Evolutionary conservation across 2,797 vertebrate species (phyloP).

Genomic region (Sebastes vulpes): DNA sequence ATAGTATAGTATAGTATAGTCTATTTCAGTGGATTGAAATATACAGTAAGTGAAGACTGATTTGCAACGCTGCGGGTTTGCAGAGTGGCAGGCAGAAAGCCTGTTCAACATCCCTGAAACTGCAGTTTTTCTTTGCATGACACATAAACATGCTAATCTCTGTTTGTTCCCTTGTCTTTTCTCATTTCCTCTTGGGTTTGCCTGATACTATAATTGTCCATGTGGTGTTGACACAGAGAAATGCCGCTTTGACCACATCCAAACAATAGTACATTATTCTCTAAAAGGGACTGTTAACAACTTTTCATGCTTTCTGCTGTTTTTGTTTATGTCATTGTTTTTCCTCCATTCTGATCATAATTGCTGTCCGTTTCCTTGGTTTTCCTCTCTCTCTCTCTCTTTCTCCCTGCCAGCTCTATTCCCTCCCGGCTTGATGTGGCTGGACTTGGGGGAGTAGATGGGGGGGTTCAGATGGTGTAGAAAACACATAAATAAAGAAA

Average conservation of each 20-base stretch:
- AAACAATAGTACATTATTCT: constrained; percentile 58
- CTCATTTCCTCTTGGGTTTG: constrained; percentile 71
- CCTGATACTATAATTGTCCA: constrained; percentile 57
- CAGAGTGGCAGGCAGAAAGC: not conserved
- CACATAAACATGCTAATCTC: constrained; percentile 72
- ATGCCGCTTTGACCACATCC: constrained; percentile 55
- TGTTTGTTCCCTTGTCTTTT: constrained; percentile 74
- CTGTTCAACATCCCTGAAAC: not conserved
- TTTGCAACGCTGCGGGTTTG: not conserved
- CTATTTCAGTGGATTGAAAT: not conserved
- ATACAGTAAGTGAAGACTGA: not conserved
- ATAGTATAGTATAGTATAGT: no score
- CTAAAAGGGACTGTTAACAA: constrained; percentile 45
- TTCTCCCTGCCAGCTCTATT: constrained; percentile 1
- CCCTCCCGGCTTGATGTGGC: constrained; percentile 55
- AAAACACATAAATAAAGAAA: constrained; percentile 40
- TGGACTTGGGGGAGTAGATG: not conserved
- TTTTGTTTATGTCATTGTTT: constrained; percentile 61
- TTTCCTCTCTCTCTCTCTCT: constrained; percentile 13
- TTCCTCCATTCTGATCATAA: constrained; percentile 47
- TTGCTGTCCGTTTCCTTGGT: constrained; percentile 44
- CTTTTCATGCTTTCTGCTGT: constrained; percentile 47
- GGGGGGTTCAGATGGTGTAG: not conserved
- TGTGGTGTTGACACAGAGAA: constrained; percentile 70
- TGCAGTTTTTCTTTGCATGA: constrained; percentile 50